These are phyloP conservation scores for Hylyphantes graminicola DNA, from an alignment of 1,140 invertebrate species.

Conservation along the genomic window DNA sequence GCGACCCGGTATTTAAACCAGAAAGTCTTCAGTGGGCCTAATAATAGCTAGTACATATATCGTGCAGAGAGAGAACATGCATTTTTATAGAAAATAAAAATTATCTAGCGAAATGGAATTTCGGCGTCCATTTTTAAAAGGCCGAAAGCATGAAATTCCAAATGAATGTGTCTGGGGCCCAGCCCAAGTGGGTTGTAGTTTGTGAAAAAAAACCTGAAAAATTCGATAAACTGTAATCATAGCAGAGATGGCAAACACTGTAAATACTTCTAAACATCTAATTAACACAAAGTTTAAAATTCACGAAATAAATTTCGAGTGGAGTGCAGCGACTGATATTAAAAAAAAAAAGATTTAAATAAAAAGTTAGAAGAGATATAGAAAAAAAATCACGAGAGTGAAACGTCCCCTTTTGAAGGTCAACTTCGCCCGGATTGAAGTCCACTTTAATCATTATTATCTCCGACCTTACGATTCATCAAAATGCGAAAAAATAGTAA, in stretches of 20 bases:
- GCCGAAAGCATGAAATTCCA: no score
- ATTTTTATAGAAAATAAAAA: no score
- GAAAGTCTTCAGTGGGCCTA: no score
- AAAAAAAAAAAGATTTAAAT: neutral
- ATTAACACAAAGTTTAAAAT: conserved; percentile 37
- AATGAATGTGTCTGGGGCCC: no score
- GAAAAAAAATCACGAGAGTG: neutral
- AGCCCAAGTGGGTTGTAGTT: no score
- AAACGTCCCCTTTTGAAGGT: conserved; percentile 14
- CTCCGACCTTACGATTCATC: conserved; percentile 33
- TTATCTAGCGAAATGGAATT: no score
- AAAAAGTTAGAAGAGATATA: neutral
- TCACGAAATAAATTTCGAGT: neutral
- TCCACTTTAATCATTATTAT: conserved; percentile 40
- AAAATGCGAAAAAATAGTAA: conserved; percentile 23
- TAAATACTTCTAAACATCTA: conserved; percentile 8
- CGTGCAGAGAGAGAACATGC: no score
- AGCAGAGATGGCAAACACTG: neutral
- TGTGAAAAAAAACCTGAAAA: neutral
- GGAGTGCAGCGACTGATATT: neutral
- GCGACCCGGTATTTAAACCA: no score
- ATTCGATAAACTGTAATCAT: conserved; percentile 20
- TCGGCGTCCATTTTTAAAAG: no score
- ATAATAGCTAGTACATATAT: no score
- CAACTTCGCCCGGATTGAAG: conserved; percentile 23